Evolutionary conservation across 2,888 invertebrate species (phyloP), one percentile per base, ranked within the genome.

Genomic region (Tineola bisselliella): DNA sequence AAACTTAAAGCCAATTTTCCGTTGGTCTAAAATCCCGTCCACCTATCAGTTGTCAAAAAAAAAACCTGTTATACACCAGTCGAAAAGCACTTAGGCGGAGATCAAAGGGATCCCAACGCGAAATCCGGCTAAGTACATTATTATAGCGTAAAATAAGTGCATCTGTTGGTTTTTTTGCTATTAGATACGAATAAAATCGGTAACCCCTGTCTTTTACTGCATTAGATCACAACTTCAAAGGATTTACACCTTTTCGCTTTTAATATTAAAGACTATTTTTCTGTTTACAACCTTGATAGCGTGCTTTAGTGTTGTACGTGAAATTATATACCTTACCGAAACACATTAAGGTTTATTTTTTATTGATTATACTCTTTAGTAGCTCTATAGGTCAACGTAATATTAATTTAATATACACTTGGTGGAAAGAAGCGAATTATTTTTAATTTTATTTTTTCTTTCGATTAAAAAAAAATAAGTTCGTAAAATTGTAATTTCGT

Each of bases 141-240:
- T 82, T 81, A 83, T 81, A 83, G 79, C 84, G 83, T 87, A 83
- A 86, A 87, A 86, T 83, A 81, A 61, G 74, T 84, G 74, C 86
- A 87, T 84, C 86, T 87, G 86, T 81, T 84, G 82, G 74, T 82
- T 84, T 84, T 76, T 84, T 77, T 82, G 76, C 79, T 80, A 84
- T 84, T 83, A 86, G 77, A 79, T 77, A 77, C 83, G 83, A 83
- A 84, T 83, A 84, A 79, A 76, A 33, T 33, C 70, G 72, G 71
- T 73, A 76, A 72, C 79, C 78, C 79, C 70, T 71, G 25, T 8
- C 25, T 25, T 25, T 54, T 25, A n/a, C n/a, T 54, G 18, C 48
- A 48, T 15, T 12, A 48, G 18, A 18, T 15, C 18, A 19, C 8
- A 10, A 48, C 48, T 13, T 13, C 48, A 17, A 43, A 13, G 43